A percentile compares a stretch with the other conserved stretches of the same genome.
Conservation (phyloP, 2,888 invertebrate genomes). For the Thymelicus acteon region DNA sequence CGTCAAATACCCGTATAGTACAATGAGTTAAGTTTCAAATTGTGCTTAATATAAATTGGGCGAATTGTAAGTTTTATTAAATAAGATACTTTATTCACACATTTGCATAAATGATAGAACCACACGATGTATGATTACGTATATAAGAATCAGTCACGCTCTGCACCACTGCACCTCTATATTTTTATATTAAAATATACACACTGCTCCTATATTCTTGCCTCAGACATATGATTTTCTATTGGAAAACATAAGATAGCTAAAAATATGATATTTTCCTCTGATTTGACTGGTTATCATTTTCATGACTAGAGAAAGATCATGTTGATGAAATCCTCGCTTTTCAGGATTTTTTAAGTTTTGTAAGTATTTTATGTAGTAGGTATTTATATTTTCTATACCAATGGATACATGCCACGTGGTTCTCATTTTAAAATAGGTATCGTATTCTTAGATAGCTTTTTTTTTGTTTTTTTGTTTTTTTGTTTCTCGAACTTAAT, state of each 20-base stretch:
- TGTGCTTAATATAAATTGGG: too few relatives aligned
- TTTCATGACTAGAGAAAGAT: too few relatives aligned
- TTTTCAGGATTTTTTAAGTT: neutral
- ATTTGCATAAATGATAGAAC: slow-evolving; percentile 18
- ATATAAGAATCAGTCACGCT: slow-evolving; percentile 3
- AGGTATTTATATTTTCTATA: neutral
- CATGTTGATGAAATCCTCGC: too few relatives aligned
- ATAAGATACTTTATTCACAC: slow-evolving; percentile 10
- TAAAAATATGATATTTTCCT: neutral
- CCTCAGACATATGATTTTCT: neutral
- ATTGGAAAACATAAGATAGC: neutral
- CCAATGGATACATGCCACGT: neutral
- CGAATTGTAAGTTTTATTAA: neutral
- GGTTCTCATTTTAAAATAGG: neutral
- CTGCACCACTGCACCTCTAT: slow-evolving; percentile 28
- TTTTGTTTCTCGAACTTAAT: neutral
- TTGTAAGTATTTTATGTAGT: neutral
- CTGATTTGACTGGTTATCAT: too few relatives aligned
- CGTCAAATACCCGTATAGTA: too few relatives aligned
- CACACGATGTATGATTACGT: neutral
- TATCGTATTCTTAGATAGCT: neutral
- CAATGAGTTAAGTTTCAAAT: too few relatives aligned
- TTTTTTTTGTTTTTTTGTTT: too few relatives aligned
- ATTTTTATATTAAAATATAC: slow-evolving; percentile 33
- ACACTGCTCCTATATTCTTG: slow-evolving; percentile 28